Evolutionary conservation across 1,140 invertebrate species (phyloP).

Genomic region (Drosophila sp.): DNA sequence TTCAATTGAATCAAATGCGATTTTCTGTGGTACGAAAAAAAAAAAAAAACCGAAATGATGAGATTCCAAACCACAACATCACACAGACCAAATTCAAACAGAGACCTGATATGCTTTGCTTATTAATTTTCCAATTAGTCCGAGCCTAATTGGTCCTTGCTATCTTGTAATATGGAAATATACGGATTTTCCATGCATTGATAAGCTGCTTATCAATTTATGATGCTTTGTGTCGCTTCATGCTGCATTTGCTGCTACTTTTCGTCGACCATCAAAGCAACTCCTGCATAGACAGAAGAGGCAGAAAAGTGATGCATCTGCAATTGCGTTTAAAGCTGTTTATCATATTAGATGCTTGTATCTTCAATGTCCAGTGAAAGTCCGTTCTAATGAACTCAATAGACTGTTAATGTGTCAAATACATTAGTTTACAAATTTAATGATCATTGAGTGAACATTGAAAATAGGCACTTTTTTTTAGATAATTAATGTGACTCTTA

Average conservation of each 20-base stretch:
- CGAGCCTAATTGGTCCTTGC: constrained; percentile 49
- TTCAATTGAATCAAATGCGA: constrained; percentile 75
- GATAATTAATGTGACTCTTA: too few species aligned
- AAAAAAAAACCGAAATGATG: background rate
- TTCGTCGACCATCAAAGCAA: background rate
- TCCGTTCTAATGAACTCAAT: too few species aligned
- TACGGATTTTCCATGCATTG: background rate
- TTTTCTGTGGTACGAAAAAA: constrained; percentile 29
- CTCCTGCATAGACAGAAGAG: too few species aligned
- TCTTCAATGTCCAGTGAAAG: too few species aligned
- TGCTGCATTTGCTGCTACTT: background rate
- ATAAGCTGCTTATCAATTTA: constrained; percentile 1
- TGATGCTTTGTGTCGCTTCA: background rate
- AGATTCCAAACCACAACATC: constrained; percentile 5
- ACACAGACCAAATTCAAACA: background rate
- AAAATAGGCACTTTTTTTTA: too few species aligned
- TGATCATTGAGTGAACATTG: too few species aligned
- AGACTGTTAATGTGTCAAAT: too few species aligned
- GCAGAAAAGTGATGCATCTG: too few species aligned
- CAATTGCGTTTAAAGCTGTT: too few species aligned
- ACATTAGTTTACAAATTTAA: too few species aligned
- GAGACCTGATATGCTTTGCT: constrained; percentile 3
- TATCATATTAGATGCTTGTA: too few species aligned
- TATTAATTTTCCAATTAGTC: constrained; percentile 73
- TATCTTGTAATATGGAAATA: constrained; percentile 22